These are phyloP conservation scores for Tautogolabrus adspersus DNA, from an alignment of 2,113 vertebrate species.

Conservation along the genomic window DNA sequence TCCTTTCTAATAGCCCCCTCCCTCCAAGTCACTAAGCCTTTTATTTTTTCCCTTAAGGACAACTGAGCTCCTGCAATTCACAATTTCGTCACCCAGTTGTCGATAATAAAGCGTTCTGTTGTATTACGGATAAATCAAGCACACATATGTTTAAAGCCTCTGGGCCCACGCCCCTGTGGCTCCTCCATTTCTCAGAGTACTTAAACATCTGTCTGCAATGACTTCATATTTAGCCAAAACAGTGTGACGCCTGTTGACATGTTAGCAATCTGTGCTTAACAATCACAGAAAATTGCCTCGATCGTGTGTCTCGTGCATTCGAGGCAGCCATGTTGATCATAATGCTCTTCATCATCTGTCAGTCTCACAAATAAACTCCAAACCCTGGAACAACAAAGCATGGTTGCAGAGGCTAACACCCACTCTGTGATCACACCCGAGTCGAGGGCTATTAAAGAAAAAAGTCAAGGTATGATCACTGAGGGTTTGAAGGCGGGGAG, in stretches of 20 bases:
- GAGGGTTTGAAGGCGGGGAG: slow-evolving; percentile 54
- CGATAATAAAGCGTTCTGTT: slow-evolving; percentile 59
- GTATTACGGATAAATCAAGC: slow-evolving; percentile 56
- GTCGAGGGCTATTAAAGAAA: slow-evolving; percentile 48
- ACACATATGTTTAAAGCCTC: slow-evolving; percentile 77
- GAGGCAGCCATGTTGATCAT: slow-evolving; percentile 9
- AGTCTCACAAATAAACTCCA: neutral
- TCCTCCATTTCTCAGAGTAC: slow-evolving; percentile 75
- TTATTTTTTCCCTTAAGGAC: slow-evolving; percentile 38
- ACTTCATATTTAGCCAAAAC: slow-evolving; percentile 72
- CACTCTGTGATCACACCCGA: slow-evolving; percentile 47
- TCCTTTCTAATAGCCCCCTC: slow-evolving; percentile 73
- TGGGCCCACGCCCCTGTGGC: slow-evolving; percentile 72
- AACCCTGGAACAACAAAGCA: neutral
- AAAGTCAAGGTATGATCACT: slow-evolving; percentile 51
- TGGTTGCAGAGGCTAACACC: slow-evolving; percentile 19
- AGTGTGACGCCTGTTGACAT: slow-evolving; percentile 68
- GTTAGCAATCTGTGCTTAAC: slow-evolving; percentile 71
- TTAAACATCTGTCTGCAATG: slow-evolving; percentile 79
- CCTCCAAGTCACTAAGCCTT: slow-evolving; percentile 61
- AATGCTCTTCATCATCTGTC: slow-evolving; percentile 13
- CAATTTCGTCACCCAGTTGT: slow-evolving; percentile 62
- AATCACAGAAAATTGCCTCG: slow-evolving; percentile 53
- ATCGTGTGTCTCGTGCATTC: slow-evolving; percentile 21
- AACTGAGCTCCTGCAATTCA: slow-evolving; percentile 54